A percentile compares a stretch with the other conserved stretches of the same genome.
Evolutionary conservation across 1,140 invertebrate species (phyloP).

Genomic region (Gerris buenoi): DNA sequence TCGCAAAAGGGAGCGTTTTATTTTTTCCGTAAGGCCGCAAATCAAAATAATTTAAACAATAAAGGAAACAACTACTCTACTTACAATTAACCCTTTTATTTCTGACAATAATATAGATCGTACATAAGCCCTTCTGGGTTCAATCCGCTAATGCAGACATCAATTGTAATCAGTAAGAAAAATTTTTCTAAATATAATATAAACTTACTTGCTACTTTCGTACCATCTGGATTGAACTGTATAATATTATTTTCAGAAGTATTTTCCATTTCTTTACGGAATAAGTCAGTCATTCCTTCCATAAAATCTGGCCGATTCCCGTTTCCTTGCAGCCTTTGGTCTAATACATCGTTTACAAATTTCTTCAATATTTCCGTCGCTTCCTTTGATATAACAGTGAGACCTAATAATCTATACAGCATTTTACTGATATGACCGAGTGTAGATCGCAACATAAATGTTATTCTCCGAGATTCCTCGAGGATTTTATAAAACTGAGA

Average conservation of each 20-base stretch:
- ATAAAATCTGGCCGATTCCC: background rate
- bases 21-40: no score
- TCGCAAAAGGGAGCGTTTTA: no score
- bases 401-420: background rate
- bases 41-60: no score
- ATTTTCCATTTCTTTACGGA: background rate
- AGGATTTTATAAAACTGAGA: background rate
- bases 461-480: background rate
- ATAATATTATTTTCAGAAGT: background rate
- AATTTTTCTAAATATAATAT: background rate
- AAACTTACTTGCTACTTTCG: background rate
- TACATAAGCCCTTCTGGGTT: background rate
- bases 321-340: background rate
- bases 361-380: background rate
- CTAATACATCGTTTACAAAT: background rate
- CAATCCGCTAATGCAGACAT: background rate
- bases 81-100: background rate
- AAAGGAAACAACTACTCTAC: background rate
- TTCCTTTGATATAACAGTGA: background rate
- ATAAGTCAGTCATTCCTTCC: background rate
- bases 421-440: background rate
- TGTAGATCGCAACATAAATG: background rate
- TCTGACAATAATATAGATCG: background rate
- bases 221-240: background rate
- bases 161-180: background rate